Percentiles rank a stretch among this genome's conserved stretches.
Conservation (phyloP, 2,113 vertebrate genomes). For the Columba livia region DNA sequence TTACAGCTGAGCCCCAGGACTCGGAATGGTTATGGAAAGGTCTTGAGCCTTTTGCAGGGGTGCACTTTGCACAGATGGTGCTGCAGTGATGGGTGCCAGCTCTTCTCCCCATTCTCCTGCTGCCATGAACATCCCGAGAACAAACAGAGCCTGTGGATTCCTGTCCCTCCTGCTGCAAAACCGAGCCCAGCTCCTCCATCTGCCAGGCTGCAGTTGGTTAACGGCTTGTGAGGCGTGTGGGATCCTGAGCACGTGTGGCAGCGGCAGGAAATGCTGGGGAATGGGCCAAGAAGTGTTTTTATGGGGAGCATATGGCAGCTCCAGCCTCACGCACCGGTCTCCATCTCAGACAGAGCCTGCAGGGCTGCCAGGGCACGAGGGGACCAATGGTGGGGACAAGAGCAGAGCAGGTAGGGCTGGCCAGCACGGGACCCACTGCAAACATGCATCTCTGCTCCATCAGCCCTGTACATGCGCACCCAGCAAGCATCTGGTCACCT, state of each 20-base stretch:
- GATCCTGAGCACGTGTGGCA: constrained; percentile 34
- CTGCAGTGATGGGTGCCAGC: neutral
- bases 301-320: constrained; percentile 12
- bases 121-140: neutral
- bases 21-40: neutral
- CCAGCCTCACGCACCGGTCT: neutral
- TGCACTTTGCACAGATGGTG: neutral
- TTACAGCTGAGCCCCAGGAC: neutral
- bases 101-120: neutral
- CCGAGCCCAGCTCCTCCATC: constrained; percentile 23
- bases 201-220: constrained; percentile 52
- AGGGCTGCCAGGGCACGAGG: accelerated
- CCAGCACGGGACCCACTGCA: accelerated
- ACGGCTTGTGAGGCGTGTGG: constrained; percentile 18
- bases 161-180: neutral
- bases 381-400: accelerated
- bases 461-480: neutral
- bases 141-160: constrained; percentile 30
- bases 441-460: neutral
- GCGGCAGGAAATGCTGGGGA: neutral
- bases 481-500: neutral
- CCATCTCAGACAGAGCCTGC: neutral
- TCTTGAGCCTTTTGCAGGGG: neutral
- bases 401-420: neutral
- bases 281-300: constrained; percentile 7